A percentile compares a stretch with the other conserved stretches of the same genome.
Evolutionary conservation across 2,113 vertebrate species (phyloP).

Genomic region (Cavia aperea): DNA sequence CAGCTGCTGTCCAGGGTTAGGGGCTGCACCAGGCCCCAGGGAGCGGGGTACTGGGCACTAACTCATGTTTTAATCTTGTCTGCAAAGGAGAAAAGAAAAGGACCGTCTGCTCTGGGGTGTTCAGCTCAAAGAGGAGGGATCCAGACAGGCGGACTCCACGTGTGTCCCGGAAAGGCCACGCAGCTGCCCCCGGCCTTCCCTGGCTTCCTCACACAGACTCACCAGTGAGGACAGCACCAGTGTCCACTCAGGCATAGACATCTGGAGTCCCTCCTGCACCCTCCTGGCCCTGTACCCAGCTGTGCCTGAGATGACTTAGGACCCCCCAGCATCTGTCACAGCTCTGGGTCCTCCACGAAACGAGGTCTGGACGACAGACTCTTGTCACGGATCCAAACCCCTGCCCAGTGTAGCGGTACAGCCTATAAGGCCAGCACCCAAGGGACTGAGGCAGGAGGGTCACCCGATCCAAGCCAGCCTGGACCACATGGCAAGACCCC

Average conservation of each 20-base stretch:
- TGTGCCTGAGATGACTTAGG: not conserved
- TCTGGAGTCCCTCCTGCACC: not conserved
- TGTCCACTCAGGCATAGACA: fast-evolving
- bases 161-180: not conserved
- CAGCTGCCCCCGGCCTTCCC: not conserved
- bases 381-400: not conserved
- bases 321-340: not conserved
- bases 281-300: not conserved
- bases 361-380: not conserved
- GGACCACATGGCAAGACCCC: not conserved
- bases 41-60: fast-evolving
- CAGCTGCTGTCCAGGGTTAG: not conserved
- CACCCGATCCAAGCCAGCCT: not conserved
- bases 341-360: not conserved
- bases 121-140: not conserved
- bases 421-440: not conserved
- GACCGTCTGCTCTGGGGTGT: too few species aligned
- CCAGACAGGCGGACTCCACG: not conserved
- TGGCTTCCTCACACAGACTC: not conserved
- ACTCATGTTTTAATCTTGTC: not conserved
- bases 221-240: not conserved
- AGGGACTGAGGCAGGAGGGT: not conserved
- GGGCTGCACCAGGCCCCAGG: not conserved
- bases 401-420: not conserved
- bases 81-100: not conserved